Percentiles rank a stretch among this genome's conserved stretches.
Conservation (phyloP, 2,888 invertebrate species). For the Petrophora chlorosata region DNA sequence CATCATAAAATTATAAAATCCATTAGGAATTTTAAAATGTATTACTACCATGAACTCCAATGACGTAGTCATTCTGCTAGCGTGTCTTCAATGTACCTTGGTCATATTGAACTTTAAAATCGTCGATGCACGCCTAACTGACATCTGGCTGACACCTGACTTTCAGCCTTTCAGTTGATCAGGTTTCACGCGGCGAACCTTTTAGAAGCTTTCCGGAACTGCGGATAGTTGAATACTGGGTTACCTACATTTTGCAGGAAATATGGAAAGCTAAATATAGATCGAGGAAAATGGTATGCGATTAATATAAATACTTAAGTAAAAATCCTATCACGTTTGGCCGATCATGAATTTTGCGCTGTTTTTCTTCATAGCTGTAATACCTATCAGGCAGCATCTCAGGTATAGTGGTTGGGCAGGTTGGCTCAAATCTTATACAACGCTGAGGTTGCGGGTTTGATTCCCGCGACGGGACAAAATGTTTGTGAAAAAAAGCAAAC, state of each 20-base stretch:
- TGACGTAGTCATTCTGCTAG: constrained; percentile 9
- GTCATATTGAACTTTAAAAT: constrained; percentile 60
- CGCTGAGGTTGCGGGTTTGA: no score
- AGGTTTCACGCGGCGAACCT: constrained; percentile 39
- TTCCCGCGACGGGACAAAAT: no score
- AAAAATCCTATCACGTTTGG: no score
- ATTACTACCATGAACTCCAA: constrained; percentile 17
- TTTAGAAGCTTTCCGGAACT: constrained; percentile 34
- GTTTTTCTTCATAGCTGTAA: no score
- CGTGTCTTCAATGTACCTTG: constrained; percentile 45
- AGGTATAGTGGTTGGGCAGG: no score
- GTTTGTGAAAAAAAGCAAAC: no score
- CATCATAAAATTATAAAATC: neutral
- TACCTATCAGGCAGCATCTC: no score
- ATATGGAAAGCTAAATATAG: neutral
- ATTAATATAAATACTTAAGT: no score
- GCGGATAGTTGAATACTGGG: neutral
- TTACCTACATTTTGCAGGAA: constrained; percentile 1
- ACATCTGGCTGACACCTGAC: constrained; percentile 46
- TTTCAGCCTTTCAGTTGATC: constrained; percentile 38
- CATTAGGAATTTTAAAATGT: neutral
- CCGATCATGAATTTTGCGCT: no score
- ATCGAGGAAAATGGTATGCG: no score
- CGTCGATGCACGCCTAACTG: constrained; percentile 39
- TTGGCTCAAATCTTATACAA: no score